Percentiles rank a stretch among this genome's conserved stretches.
These are phyloP conservation scores for Rhingia rostrata DNA, from an alignment of 2,888 invertebrate species.

Conservation along the genomic window DNA sequence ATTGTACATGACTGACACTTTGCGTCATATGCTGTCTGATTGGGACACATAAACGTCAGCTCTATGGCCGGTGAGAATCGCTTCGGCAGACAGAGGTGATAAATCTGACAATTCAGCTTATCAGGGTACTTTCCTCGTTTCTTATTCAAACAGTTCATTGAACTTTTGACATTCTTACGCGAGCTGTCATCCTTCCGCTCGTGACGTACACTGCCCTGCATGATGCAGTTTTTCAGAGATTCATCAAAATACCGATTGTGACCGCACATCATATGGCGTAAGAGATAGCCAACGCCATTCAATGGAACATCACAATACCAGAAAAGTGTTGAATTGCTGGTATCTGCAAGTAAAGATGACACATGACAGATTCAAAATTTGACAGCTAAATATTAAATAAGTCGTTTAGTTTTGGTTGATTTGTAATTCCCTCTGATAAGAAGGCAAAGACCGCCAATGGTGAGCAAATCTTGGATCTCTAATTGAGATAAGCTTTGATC, in stretches of 20 bases:
- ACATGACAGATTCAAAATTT: background rate
- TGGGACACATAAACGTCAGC: conserved; percentile 67
- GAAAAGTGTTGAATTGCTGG: conserved; percentile 61
- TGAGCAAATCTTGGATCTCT: too few relatives aligned
- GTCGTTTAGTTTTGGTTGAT: too few relatives aligned
- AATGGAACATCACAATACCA: conserved; percentile 75
- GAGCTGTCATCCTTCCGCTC: conserved; percentile 3
- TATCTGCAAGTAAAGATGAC: conserved; percentile 55
- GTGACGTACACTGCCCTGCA: conserved; percentile 60
- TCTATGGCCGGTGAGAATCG: conserved; percentile 65
- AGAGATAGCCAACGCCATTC: conserved; percentile 62
- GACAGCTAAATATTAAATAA: background rate
- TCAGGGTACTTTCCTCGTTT: conserved; percentile 73
- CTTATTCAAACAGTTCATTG: conserved; percentile 43
- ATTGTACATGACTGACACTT: conserved; percentile 52
- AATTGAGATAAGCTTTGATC: background rate
- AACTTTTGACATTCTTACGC: background rate
- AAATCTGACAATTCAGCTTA: conserved; percentile 63
- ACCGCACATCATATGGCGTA: conserved; percentile 75
- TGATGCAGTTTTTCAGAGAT: conserved; percentile 64
- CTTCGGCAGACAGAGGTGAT: conserved; percentile 71
- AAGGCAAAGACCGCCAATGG: too few relatives aligned
- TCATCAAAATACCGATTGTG: conserved; percentile 67
- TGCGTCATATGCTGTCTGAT: conserved; percentile 66
- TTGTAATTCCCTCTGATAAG: too few relatives aligned